A percentile compares a stretch with the other conserved stretches of the same genome.
These are phyloP conservation scores for Saccopteryx leptura DNA, from an alignment of 2,113 vertebrate genomes.

Conservation along the genomic window DNA sequence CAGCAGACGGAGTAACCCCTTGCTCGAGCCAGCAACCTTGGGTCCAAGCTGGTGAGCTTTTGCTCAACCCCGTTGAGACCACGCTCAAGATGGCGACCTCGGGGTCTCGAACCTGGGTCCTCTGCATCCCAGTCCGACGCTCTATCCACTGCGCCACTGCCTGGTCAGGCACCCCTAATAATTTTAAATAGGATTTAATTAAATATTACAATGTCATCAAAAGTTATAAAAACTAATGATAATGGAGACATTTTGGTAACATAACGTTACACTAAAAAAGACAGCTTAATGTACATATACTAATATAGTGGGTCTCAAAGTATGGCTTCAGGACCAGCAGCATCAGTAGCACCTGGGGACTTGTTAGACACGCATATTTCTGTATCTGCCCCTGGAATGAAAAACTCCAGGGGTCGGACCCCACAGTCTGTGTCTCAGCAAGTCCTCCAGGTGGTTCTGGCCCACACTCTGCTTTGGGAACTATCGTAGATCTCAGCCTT, in stretches of 20 bases:
- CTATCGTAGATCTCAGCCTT: neutral
- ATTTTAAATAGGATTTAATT: constrained; percentile 54
- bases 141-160: too few species aligned
- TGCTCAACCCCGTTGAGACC: too few species aligned
- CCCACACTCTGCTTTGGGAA: neutral
- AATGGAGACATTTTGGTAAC: constrained; percentile 22
- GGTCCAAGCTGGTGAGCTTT: too few species aligned
- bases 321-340: neutral
- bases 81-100: too few species aligned
- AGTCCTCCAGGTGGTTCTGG: neutral
- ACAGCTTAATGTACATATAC: neutral
- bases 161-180: neutral
- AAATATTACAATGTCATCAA: neutral
- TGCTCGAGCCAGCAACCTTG: too few species aligned
- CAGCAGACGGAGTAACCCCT: too few species aligned
- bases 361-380: neutral
- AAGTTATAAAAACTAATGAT: constrained; percentile 6
- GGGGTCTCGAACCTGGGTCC: too few species aligned
- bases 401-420: neutral
- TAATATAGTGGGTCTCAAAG: neutral
- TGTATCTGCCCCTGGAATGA: neutral
- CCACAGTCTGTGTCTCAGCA: neutral
- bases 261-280: neutral
- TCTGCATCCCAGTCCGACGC: too few species aligned
- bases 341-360: neutral